Conservation (phyloP, 2,888 invertebrate species). For the Zootermopsis nevadensis region DNA sequence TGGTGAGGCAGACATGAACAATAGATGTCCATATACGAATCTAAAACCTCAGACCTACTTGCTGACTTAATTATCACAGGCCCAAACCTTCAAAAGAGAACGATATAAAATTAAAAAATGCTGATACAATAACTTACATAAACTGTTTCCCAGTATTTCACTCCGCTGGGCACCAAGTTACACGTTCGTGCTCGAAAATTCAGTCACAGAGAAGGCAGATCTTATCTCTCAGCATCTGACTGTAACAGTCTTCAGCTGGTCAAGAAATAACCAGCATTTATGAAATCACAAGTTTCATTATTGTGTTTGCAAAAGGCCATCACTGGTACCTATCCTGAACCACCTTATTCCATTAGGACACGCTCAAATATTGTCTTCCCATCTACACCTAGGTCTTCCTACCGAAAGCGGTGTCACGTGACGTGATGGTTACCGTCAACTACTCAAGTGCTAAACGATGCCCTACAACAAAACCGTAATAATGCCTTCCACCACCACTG, state of each 20-base stretch:
- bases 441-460: not conserved
- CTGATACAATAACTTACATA: constrained; percentile 2
- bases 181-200: not conserved
- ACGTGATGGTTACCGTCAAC: no score
- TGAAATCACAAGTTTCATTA: no score
- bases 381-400: no score
- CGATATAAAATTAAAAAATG: not conserved
- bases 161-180: not conserved
- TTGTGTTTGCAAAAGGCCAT: no score
- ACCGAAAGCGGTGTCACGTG: no score
- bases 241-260: no score
- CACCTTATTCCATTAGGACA: no score
- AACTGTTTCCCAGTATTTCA: not conserved
- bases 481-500: constrained; percentile 7
- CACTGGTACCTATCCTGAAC: no score
- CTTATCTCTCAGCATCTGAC: no score
- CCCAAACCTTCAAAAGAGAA: not conserved
- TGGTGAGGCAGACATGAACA: not conserved
- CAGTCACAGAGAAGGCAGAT: not conserved
- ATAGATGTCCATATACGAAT: constrained; percentile 1
- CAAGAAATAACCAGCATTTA: no score
- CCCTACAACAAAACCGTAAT: not conserved
- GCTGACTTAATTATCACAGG: not conserved
- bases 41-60: constrained; percentile 2
- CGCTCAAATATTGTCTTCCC: no score